These are phyloP conservation scores for Crenuchus spilurus DNA, from an alignment of 2,797 vertebrate genomes.

Conservation along the genomic window DNA sequence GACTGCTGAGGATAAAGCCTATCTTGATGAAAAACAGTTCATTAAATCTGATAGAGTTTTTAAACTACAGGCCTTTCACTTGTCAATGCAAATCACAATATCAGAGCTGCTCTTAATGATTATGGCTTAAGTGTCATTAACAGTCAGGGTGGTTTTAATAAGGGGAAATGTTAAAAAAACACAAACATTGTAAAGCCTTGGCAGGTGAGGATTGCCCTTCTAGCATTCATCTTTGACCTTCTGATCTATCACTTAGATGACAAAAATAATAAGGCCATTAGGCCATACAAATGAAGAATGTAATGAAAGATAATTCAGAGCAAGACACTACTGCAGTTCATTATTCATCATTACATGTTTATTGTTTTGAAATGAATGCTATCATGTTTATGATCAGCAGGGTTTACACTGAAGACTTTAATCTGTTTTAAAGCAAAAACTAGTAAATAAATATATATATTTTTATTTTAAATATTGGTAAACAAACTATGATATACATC, in stretches of 20 bases:
- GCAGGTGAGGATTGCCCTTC: slow-evolving; percentile 25
- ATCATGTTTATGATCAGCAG: background rate
- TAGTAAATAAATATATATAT: background rate
- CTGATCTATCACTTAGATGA: slow-evolving; percentile 14
- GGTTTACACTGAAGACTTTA: background rate
- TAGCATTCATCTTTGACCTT: slow-evolving; percentile 11
- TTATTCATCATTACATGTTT: background rate
- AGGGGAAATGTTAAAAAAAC: background rate
- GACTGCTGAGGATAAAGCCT: slow-evolving; percentile 51
- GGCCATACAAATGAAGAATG: background rate
- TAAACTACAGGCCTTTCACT: slow-evolving; percentile 23
- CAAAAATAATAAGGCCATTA: background rate
- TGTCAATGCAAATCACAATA: slow-evolving; percentile 65
- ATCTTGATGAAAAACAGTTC: slow-evolving; percentile 53
- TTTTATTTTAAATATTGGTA: background rate
- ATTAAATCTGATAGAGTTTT: slow-evolving; percentile 38
- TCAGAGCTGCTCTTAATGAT: slow-evolving; percentile 31
- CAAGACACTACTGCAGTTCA: background rate
- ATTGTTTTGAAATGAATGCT: background rate
- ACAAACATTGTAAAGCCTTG: slow-evolving; percentile 24
- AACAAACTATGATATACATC: background rate
- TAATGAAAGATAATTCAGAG: background rate
- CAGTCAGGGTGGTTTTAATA: slow-evolving; percentile 30
- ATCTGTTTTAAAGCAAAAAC: background rate
- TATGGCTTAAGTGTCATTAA: slow-evolving; percentile 34